These are phyloP conservation scores for Oreochromis aureus DNA, from an alignment of 2,113 vertebrate genomes.

Conservation along the genomic window DNA sequence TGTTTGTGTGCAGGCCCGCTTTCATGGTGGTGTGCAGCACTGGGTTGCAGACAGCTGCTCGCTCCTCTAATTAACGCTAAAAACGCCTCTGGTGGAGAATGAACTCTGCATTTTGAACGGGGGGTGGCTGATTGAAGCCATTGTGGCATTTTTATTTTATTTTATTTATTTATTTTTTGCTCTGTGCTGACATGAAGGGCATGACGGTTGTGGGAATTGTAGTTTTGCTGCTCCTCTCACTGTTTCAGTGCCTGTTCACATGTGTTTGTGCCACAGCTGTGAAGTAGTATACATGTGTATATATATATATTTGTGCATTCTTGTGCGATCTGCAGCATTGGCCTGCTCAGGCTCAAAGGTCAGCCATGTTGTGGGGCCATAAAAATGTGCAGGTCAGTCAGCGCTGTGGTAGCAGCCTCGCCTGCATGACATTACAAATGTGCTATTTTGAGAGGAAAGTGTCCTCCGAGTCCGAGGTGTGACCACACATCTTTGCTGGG, in stretches of 20 bases:
- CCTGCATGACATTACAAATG: constrained; percentile 63
- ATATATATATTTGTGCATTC: background rate
- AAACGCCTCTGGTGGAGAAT: constrained; percentile 54
- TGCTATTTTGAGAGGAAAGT: constrained; percentile 54
- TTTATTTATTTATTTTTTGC: background rate
- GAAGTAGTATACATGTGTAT: background rate
- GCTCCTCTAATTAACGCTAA: constrained; percentile 58
- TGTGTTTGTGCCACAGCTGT: background rate
- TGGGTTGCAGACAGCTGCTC: constrained; percentile 63
- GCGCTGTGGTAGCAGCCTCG: background rate
- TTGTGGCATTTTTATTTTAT: constrained; percentile 22
- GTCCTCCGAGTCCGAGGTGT: constrained; percentile 65
- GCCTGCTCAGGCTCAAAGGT: constrained; percentile 62
- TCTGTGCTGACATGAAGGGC: constrained; percentile 15
- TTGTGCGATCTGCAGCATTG: constrained; percentile 7
- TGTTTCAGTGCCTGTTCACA: background rate
- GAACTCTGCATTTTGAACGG: constrained; percentile 46
- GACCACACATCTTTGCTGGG: constrained; percentile 50
- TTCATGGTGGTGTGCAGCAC: constrained; percentile 27
- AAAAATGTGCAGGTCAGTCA: constrained; percentile 54
- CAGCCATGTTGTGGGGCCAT: constrained; percentile 59
- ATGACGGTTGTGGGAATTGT: background rate
- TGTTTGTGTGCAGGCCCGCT: constrained; percentile 1
- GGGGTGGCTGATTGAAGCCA: constrained; percentile 31
- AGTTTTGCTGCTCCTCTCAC: background rate